A percentile compares a stretch with the other conserved stretches of the same genome.
Conservation (phyloP, 2,888 invertebrate species). For the Neoitamus cyanurus region DNA sequence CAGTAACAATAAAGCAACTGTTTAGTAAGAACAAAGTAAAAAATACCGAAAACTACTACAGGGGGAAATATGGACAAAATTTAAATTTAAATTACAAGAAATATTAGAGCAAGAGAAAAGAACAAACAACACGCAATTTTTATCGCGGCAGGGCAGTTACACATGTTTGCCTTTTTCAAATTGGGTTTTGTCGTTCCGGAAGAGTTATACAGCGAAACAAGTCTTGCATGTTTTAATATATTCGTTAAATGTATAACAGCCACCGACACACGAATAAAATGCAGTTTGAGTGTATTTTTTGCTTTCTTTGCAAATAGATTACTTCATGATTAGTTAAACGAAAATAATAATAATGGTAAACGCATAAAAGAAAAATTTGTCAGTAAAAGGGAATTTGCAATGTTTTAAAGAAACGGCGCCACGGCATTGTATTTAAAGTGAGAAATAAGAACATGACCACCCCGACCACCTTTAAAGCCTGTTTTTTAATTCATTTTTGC, state of each 20-base stretch:
- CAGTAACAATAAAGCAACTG: constrained; percentile 19
- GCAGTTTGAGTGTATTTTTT: constrained; percentile 25
- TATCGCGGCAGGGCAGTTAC: neutral
- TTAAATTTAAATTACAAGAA: neutral
- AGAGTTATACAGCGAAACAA: neutral
- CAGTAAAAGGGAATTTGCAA: constrained; percentile 19
- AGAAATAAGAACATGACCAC: constrained; percentile 43
- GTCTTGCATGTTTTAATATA: constrained; percentile 1
- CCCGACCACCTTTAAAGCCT: constrained; percentile 49
- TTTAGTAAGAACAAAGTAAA: constrained; percentile 19
- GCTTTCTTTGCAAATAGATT: constrained; percentile 32
- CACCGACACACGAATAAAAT: constrained; percentile 2
- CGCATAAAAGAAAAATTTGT: constrained; percentile 1
- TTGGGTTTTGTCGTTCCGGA: neutral
- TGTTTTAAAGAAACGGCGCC: constrained; percentile 17
- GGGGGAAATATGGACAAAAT: constrained; percentile 22
- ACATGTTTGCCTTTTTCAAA: neutral
- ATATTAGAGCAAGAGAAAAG: neutral
- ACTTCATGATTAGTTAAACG: constrained; percentile 12
- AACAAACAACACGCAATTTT: neutral
- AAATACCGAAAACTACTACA: constrained; percentile 30
- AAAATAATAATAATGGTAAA: constrained; percentile 46
- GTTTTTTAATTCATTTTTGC: constrained; percentile 43
- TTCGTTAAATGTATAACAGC: constrained; percentile 4
- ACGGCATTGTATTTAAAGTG: constrained; percentile 30